Base-by-base conservation (phyloP, 2,797 vertebrate genomes). In the Phrynocephalus forsythii region DNA sequence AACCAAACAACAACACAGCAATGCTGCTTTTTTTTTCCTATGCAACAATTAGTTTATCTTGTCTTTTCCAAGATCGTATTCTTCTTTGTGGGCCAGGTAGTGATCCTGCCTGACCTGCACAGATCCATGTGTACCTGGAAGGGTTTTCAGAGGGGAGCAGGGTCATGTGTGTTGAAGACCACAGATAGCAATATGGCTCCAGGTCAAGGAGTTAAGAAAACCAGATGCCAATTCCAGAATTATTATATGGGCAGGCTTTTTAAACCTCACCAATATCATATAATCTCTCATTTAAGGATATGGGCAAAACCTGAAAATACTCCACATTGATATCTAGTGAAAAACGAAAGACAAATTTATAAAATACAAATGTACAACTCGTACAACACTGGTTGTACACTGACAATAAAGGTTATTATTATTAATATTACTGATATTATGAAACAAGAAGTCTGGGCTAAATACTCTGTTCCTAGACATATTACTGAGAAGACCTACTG, bases 201-300 rank as follows among this genome's bases (percentile, higher is more conserved):
- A 85, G 7, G 91, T 81, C 91, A 94, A 44, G 68, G 71, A 88
- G 60, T 91, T 91, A 91, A 84, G 87, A 94, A 48, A 95, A 94
- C 89, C 91, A 93, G 91, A 93, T 84, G 85, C 88, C 92, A 89
- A 86, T 26, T 85, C 86, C 86, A 83, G 28, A 92, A 91, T 94
- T 93, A 92, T 30, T 24, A 26, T 6, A 50, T 26, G 26, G 26
- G 91, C 91, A 94, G 15, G 15, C 10, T 82, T 60, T 82, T 38
- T 52, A 30, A 71, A 93, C 93, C 87, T 91, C 91, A 88, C 76
- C 86, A 88, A 83, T 85, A 89, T 93, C 90, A 91, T 87, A 92
- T 91, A 86, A 89, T 91, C 89, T 90, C 93, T 94, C 91, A 94
- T 95, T 94, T 93, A 95, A 93, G 91, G 90, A 75, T 77, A 93